Conservation (phyloP, 92 coral and sea anemone genomes). For the Palythoa grandis region DNA sequence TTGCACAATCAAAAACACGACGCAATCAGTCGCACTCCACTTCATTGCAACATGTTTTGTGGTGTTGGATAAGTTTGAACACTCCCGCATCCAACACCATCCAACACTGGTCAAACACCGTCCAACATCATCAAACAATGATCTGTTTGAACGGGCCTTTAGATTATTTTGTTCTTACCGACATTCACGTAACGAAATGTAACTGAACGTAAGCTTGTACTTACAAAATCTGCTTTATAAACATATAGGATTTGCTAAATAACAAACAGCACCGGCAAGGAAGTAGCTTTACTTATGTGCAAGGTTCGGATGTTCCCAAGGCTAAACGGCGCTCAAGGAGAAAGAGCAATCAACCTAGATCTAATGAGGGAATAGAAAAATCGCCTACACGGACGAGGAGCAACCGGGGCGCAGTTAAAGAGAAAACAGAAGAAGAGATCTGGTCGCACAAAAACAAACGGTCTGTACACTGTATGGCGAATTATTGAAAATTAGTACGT, state of each 20-base stretch:
- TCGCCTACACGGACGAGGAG: background rate
- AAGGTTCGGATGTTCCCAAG: background rate
- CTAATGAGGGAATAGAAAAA: background rate
- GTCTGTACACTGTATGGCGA: background rate
- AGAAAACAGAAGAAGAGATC: background rate
- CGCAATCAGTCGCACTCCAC: too few species aligned
- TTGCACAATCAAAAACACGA: too few species aligned
- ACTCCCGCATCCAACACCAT: too few species aligned
- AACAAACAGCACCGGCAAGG: background rate
- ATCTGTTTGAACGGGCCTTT: too few species aligned
- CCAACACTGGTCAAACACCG: too few species aligned
- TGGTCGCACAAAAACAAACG: constrained; percentile 29
- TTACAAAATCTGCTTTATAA: background rate
- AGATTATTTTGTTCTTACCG: too few species aligned
- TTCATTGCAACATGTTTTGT: too few species aligned
- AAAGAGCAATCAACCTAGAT: background rate
- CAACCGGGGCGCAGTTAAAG: background rate
- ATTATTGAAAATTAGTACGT: background rate
- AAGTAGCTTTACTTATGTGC: constrained; percentile 17
- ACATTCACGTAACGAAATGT: too few species aligned
- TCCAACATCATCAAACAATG: too few species aligned
- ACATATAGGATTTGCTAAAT: background rate
- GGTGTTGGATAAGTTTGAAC: too few species aligned
- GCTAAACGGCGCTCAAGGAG: background rate
- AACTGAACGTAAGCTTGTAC: too few species aligned